These are phyloP conservation scores for Mizuhopecten yessoensis DNA, from an alignment of 1,140 invertebrate species.

Conservation along the genomic window DNA sequence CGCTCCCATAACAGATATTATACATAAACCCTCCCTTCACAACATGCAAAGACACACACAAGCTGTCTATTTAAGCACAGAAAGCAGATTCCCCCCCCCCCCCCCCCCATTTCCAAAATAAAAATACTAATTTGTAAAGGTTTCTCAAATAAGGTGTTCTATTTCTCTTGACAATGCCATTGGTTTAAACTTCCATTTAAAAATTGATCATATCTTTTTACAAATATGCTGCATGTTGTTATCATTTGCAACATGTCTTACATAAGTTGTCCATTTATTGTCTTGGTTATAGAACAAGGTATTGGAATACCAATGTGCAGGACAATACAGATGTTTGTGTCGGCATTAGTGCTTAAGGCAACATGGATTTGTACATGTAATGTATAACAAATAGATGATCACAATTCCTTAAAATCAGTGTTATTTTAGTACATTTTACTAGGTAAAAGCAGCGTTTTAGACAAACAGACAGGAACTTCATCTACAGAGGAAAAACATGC, in stretches of 20 bases:
- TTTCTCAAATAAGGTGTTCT: too few species aligned
- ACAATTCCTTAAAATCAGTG: background rate
- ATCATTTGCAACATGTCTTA: too few species aligned
- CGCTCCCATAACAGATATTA: background rate
- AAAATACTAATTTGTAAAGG: too few species aligned
- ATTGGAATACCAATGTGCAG: too few species aligned
- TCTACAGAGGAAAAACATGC: slow-evolving; percentile 26
- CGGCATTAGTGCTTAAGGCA: background rate
- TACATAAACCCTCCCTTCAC: background rate
- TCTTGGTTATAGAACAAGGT: too few species aligned
- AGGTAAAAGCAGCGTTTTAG: background rate
- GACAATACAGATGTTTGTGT: too few species aligned
- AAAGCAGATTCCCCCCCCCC: background rate
- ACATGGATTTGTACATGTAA: background rate
- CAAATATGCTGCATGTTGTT: too few species aligned
- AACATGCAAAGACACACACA: slow-evolving; percentile 22
- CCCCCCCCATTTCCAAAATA: background rate
- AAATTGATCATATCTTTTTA: too few species aligned
- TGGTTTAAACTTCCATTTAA: too few species aligned
- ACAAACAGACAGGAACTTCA: slow-evolving; percentile 1
- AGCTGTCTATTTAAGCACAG: slow-evolving; percentile 11
- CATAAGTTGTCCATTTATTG: too few species aligned
- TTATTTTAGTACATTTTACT: background rate
- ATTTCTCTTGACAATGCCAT: too few species aligned
- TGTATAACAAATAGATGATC: background rate